Conservation (phyloP, 2,113 vertebrate genomes). For the Hemicordylus capensis region DNA sequence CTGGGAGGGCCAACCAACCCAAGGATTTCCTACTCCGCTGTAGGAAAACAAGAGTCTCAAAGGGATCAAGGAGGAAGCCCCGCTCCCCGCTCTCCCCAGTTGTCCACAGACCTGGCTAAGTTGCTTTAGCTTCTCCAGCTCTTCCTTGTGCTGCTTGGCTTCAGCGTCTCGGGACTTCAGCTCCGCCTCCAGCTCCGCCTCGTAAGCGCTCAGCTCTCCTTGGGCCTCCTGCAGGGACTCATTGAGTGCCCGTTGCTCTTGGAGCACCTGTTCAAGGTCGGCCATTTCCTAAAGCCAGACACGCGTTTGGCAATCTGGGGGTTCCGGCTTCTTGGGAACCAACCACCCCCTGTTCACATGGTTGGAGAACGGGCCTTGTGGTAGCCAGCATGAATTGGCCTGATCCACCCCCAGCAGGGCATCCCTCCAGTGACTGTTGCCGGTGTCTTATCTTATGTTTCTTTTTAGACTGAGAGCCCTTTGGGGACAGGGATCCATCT, state of each 20-base stretch:
- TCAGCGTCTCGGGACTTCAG: slow-evolving; percentile 74
- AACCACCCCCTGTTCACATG: background rate
- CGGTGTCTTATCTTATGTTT: too few relatives aligned
- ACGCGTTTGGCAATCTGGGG: background rate
- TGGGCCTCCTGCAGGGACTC: slow-evolving; percentile 75
- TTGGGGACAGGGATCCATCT: too few relatives aligned
- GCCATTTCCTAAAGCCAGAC: slow-evolving; percentile 76
- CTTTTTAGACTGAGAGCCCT: too few relatives aligned
- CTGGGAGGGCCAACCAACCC: too few relatives aligned
- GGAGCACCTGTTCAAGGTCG: slow-evolving; percentile 72
- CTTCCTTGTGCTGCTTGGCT: slow-evolving; percentile 77
- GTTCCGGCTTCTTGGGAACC: too few relatives aligned
- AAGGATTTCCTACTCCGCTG: too few relatives aligned
- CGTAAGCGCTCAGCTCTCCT: slow-evolving; percentile 68
- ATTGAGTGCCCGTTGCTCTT: slow-evolving; percentile 75
- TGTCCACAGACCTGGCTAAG: slow-evolving; percentile 73
- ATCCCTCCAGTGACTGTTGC: too few relatives aligned
- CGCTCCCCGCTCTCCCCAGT: background rate
- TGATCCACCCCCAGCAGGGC: too few relatives aligned
- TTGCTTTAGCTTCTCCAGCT: slow-evolving; percentile 72
- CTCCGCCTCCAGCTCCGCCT: slow-evolving; percentile 79
- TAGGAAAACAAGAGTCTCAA: too few relatives aligned
- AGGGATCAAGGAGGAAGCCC: too few relatives aligned
- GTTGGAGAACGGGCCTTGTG: too few relatives aligned
- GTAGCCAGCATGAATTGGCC: too few relatives aligned